Evolutionary conservation across 2,113 vertebrate genomes (phyloP).

Genomic region (Pluvialis apricaria): DNA sequence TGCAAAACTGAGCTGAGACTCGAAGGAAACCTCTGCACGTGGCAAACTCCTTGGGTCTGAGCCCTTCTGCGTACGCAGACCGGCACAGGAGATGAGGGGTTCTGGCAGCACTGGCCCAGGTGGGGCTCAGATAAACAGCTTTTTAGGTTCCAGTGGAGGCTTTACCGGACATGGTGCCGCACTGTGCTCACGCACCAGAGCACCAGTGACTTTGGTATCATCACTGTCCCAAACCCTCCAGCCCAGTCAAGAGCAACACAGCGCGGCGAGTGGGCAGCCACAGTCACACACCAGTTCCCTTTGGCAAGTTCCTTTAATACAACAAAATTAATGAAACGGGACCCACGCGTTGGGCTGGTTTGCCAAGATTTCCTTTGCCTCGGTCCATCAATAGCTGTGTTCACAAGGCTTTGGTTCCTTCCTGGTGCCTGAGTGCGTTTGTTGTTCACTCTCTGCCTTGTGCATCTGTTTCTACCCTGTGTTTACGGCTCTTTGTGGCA

Average conservation of each 20-base stretch:
- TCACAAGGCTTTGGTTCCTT: not conserved
- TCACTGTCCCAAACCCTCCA: not conserved
- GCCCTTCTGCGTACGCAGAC: fast-evolving
- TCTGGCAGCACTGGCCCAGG: not conserved
- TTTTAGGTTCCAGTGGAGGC: not conserved
- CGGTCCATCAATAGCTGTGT: not conserved
- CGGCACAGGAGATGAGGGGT: not conserved
- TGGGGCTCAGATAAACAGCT: not conserved
- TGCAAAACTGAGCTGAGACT: not conserved
- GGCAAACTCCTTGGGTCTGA: not conserved
- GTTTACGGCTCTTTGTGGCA: not conserved
- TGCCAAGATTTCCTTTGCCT: not conserved
- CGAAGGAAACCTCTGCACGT: not conserved
- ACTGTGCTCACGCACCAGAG: fast-evolving
- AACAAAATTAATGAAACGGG: too few species aligned
- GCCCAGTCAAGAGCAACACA: fast-evolving
- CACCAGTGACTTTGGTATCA: not conserved
- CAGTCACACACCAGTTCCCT: not conserved
- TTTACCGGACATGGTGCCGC: not conserved
- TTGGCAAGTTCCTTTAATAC: not conserved
- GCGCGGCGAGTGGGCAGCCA: not conserved
- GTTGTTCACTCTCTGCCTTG: not conserved
- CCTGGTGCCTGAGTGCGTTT: not conserved
- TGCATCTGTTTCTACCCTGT: fast-evolving
- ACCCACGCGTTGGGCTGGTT: not conserved